Evolutionary conservation across 2,888 invertebrate genomes (phyloP).

Genomic region (Drosophila suboccidentalis): DNA sequence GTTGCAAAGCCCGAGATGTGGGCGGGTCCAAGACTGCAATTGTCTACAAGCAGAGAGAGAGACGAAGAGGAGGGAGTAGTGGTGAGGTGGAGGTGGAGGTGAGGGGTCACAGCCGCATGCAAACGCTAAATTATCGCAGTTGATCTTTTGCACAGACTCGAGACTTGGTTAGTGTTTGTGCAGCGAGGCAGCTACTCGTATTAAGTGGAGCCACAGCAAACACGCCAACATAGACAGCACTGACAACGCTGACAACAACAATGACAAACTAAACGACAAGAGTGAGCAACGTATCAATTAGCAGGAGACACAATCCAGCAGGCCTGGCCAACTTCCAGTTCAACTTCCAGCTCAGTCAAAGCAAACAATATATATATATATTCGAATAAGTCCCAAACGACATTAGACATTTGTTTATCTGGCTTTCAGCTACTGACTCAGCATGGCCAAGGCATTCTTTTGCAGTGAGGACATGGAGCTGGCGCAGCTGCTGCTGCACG

Average conservation of each 20-base stretch:
- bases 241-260: constrained; percentile 26
- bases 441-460: constrained; percentile 73
- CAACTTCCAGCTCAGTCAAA: constrained; percentile 2
- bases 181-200: constrained; percentile 51
- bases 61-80: background rate
- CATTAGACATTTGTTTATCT: constrained; percentile 2
- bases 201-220: constrained; percentile 43
- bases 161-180: constrained; percentile 23
- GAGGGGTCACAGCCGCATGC: constrained; percentile 55
- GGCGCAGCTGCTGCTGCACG: constrained; percentile 77
- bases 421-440: background rate
- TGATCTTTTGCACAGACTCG: constrained; percentile 63
- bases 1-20: constrained; percentile 43
- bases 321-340: constrained; percentile 2
- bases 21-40: constrained; percentile 34
- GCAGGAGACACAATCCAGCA: constrained; percentile 43
- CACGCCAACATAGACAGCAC: constrained; percentile 33
- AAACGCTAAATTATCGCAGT: constrained; percentile 73
- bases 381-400: constrained; percentile 1
- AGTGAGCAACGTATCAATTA: constrained; percentile 67
- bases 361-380: constrained; percentile 16
- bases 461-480: constrained; percentile 82
- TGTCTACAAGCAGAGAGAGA: background rate
- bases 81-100: background rate
- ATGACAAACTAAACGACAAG: constrained; percentile 18